A percentile compares a stretch with the other conserved stretches of the same genome.
phyloP scores from a whole-genome alignment of 2,888 invertebrate species.

The Conomelus anceps region DNA sequence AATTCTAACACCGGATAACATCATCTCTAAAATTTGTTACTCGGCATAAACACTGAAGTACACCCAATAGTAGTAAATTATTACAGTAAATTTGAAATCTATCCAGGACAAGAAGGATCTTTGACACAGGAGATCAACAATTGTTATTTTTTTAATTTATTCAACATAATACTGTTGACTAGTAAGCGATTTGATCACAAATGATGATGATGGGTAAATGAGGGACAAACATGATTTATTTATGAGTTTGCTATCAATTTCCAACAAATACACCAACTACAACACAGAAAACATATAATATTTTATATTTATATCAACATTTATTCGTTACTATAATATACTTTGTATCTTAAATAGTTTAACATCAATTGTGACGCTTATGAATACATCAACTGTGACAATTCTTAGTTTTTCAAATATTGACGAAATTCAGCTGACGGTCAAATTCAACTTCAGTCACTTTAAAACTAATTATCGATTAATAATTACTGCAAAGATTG shows the following conservation, averaged over 20 bases:
- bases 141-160: background rate
- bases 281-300: background rate
- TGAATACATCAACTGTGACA: background rate
- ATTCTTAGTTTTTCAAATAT: background rate
- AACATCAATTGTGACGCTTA: background rate
- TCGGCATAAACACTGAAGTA: background rate
- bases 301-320: no score
- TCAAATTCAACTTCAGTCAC: background rate
- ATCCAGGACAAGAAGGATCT: background rate
- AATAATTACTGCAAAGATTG: background rate
- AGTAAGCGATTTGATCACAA: background rate
- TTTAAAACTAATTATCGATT: background rate
- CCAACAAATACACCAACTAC: background rate
- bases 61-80: background rate
- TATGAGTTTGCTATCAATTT: background rate
- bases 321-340: background rate
- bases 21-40: background rate
- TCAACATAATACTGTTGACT: background rate
- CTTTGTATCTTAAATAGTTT: background rate
- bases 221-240: background rate
- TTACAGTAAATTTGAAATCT: background rate
- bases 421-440: background rate
- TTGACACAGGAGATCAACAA: background rate
- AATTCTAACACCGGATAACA: background rate
- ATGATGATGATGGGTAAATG: background rate